A percentile compares a stretch with the other conserved stretches of the same genome.
Evolutionary conservation across 2,113 vertebrate genomes (phyloP).

Genomic region (Ciconia boyciana): DNA sequence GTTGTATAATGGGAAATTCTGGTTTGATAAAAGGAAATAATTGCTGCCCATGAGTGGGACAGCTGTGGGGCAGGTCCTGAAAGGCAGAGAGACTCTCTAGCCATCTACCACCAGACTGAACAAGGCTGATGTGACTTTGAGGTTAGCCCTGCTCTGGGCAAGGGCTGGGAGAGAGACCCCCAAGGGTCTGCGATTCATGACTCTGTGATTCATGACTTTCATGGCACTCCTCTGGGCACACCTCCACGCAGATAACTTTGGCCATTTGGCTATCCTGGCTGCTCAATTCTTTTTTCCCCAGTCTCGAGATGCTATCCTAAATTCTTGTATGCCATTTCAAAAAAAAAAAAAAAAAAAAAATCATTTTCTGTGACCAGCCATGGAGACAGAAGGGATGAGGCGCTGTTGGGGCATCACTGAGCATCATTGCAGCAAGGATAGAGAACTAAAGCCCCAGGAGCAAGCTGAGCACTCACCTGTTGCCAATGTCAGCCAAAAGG

Average conservation of each 20-base stretch:
- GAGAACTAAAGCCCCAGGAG: not conserved
- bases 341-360: not conserved
- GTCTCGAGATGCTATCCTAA: not conserved
- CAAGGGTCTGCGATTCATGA: fast-evolving
- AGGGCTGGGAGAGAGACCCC: not conserved
- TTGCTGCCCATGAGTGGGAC: not conserved
- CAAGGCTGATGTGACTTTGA: not conserved
- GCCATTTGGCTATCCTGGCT: not conserved
- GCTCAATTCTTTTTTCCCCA: not conserved
- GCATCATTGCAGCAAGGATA: not conserved
- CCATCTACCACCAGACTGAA: not conserved
- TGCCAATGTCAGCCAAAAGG: constrained; percentile 89
- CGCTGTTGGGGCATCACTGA: not conserved
- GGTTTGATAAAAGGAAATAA: not conserved
- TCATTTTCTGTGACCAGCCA: not conserved
- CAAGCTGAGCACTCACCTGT: constrained; percentile 75
- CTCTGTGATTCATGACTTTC: not conserved
- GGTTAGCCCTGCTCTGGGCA: not conserved
- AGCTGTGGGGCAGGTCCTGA: not conserved
- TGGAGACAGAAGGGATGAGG: not conserved
- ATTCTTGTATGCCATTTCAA: not conserved
- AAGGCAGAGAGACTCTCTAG: not conserved
- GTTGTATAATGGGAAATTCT: not conserved
- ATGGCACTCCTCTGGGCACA: not conserved
- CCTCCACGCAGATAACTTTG: not conserved